These are phyloP conservation scores for Actenoides lindsayi DNA, from an alignment of 2,113 vertebrate genomes.

Conservation along the genomic window DNA sequence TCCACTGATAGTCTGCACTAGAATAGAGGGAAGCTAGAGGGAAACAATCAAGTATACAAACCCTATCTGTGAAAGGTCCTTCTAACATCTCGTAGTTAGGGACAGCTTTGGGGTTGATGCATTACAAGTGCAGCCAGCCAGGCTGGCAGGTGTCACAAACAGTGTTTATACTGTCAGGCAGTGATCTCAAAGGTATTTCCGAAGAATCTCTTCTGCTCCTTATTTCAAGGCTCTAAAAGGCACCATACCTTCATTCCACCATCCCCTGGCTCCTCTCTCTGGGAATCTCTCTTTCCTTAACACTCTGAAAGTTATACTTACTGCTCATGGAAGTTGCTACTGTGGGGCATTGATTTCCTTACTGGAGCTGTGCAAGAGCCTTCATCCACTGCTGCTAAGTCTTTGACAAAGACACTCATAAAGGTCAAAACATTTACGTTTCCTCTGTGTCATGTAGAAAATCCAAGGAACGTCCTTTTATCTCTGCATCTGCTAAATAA, in stretches of 20 bases:
- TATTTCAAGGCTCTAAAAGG: background rate
- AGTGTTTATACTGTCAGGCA: background rate
- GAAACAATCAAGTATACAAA: background rate
- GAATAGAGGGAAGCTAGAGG: background rate
- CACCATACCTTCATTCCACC: background rate
- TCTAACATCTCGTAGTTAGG: fast-evolving
- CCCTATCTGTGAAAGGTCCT: background rate
- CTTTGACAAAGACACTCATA: background rate
- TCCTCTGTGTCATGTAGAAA: background rate
- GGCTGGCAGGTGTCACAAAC: background rate
- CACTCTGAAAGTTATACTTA: background rate
- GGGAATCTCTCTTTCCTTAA: background rate
- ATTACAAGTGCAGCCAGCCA: background rate
- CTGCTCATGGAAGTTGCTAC: background rate
- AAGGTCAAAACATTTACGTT: background rate
- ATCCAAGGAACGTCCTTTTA: background rate
- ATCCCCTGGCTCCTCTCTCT: background rate
- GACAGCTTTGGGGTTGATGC: background rate
- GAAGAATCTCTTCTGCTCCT: background rate
- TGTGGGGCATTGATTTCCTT: background rate
- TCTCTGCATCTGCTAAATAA: background rate
- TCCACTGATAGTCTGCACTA: background rate
- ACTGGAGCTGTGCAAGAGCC: background rate
- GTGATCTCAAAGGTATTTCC: background rate
- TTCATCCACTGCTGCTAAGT: background rate